Base-by-base conservation (phyloP, 2,888 invertebrate species). In the Chrysina gloriosa region DNA sequence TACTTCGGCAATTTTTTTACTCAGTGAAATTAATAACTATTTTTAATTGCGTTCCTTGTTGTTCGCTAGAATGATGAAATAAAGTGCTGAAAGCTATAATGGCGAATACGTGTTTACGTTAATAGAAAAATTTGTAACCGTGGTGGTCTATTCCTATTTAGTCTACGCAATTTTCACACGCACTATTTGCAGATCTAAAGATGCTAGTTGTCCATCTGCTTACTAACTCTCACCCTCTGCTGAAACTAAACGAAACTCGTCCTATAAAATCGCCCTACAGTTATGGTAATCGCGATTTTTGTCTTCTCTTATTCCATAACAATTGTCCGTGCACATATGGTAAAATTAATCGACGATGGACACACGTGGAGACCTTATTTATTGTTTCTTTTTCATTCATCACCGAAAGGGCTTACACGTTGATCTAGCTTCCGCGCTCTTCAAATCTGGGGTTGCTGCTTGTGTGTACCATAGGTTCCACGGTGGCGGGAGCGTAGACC, bases 401-500 rank as follows among this genome's bases (percentile, higher is more conserved):
- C 52, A 11, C 9, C 7, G 29, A 29, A 52, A 29, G 52, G 52
- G 52, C 31, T 48, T 31, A 14, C 9, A 7, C n/a, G 25, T 48
- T 9, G 42, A 42, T 11, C 16, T 42, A 42, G 14, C 42, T 42
- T 42, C 14, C 42, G 42, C 42, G 42, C 19, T 42, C 42, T 42
- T 42, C 19, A 42, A 42, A 14, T 19, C 14, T 19, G 52, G 52
- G 52, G 52, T 52, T 52, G 52, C 42, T 14, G n/a, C n/a, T n/a
- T n/a, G 42, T 42, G 19, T 42, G 19, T 42, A 19, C 14, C 42
- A 14, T 16, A 16, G 19, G 42, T 56, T 25, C 27, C 65, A 75
- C 73, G 71, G 75, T 75, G 76, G 76, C 76, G 76, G 76, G 76
- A 76, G 76, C 74, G 73, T 42, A 58, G 76, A 75, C 76, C 75